Conservation (phyloP, 1,140 invertebrate genomes). For the Penaeus indicus region DNA sequence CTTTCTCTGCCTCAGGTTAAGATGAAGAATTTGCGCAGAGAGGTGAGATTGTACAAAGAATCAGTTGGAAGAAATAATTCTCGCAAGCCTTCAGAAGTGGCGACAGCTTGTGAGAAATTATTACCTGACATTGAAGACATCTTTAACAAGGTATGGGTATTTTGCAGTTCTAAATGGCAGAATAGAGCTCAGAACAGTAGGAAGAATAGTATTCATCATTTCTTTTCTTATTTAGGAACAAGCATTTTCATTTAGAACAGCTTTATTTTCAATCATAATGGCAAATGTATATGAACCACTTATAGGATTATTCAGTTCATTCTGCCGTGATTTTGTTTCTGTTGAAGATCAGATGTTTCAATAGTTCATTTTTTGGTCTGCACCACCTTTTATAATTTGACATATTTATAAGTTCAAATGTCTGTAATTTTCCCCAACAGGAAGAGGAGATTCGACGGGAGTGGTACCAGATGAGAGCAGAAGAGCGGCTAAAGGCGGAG, state of each 20-base stretch:
- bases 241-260: background rate
- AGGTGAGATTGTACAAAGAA: constrained; percentile 64
- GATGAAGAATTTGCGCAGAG: constrained; percentile 65
- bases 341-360: no score
- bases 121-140: constrained; percentile 64
- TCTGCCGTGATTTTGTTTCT: no score
- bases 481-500: constrained; percentile 60
- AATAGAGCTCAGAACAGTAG: no score
- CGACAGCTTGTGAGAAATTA: constrained; percentile 64
- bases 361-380: no score
- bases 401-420: no score
- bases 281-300: background rate
- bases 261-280: background rate
- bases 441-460: constrained; percentile 64
- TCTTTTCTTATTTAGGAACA: no score
- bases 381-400: no score
- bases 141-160: constrained; percentile 59
- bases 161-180: no score
- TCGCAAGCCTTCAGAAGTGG: constrained; percentile 62
- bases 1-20: constrained; percentile 48
- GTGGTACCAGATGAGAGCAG: constrained; percentile 65
- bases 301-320: no score
- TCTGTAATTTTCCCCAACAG: constrained; percentile 10
- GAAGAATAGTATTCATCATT: no score
- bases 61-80: constrained; percentile 52